phyloP scores from a whole-genome alignment of 2,797 vertebrate genomes.

The Muraenolepis orangiensis region DNA sequence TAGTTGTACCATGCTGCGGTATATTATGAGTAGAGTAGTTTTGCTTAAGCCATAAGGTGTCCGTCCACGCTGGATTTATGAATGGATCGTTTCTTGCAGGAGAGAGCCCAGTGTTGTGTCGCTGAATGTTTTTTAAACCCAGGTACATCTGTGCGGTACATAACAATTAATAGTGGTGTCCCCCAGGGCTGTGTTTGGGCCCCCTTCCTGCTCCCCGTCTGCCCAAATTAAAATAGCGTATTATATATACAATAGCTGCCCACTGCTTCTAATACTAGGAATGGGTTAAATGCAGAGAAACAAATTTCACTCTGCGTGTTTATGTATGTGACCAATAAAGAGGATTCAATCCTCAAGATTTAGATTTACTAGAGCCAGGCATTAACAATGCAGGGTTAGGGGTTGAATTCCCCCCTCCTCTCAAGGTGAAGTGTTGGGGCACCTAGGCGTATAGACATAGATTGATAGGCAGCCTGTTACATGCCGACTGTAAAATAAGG shows the following conservation, averaged over 20 bases:
- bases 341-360: no score
- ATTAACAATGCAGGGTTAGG: slow-evolving; percentile 7
- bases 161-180: not conserved
- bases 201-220: not conserved
- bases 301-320: no score
- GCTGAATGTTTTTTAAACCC: not conserved
- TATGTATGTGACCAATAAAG: no score
- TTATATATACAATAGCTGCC: no score
- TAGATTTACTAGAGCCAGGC: slow-evolving; percentile 32
- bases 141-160: no score
- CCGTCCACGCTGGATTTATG: not conserved
- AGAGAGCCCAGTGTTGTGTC: not conserved
- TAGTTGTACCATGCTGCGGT: not conserved
- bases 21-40: not conserved
- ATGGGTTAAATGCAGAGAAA: no score
- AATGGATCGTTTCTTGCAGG: not conserved
- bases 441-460: no score
- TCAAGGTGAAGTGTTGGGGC: no score
- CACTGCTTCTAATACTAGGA: no score
- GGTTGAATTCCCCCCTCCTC: no score
- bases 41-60: not conserved
- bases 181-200: not conserved
- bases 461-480: no score
- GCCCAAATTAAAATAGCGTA: not conserved
- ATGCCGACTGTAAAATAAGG: no score